phyloP scores from a whole-genome alignment of 2,113 vertebrate species.

The Melanostigma gelatinosum region DNA sequence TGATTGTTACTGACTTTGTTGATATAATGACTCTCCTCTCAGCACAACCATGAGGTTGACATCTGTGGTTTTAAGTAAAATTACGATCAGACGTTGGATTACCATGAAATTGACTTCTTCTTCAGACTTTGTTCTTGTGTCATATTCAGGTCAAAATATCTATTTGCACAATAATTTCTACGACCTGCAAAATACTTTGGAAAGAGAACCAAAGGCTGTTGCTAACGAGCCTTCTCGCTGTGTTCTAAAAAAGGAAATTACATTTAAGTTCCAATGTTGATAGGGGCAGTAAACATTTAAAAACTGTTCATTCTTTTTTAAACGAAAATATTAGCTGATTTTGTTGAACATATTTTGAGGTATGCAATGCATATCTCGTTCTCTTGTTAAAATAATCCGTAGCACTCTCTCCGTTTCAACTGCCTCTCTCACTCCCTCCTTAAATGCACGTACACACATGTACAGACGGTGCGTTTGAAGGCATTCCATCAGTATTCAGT shows the following conservation, averaged over 20 bases:
- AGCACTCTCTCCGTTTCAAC: constrained; percentile 4
- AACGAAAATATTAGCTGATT: not conserved
- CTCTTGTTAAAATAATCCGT: constrained; percentile 1
- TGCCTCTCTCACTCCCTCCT: constrained; percentile 15
- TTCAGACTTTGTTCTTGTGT: not conserved
- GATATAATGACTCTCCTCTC: not conserved
- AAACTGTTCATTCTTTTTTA: not conserved
- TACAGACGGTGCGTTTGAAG: constrained; percentile 32
- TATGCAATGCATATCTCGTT: not conserved
- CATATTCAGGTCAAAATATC: not conserved
- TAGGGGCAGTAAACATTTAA: not conserved
- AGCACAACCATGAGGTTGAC: not conserved
- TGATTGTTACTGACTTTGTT: not conserved
- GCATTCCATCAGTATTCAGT: constrained; percentile 71
- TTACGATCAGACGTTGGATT: not conserved
- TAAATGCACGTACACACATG: constrained; percentile 20
- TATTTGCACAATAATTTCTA: not conserved
- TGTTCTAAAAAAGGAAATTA: not conserved
- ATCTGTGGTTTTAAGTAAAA: not conserved
- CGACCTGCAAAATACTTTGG: not conserved
- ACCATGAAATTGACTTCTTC: not conserved
- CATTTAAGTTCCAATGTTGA: not conserved
- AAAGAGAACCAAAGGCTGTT: not conserved
- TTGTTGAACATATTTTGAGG: not conserved
- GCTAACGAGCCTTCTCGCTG: not conserved